Evolutionary conservation across 1,140 invertebrate species (phyloP), one percentile per base, ranked within the genome.

Genomic region (Euglossa dilemma): DNA sequence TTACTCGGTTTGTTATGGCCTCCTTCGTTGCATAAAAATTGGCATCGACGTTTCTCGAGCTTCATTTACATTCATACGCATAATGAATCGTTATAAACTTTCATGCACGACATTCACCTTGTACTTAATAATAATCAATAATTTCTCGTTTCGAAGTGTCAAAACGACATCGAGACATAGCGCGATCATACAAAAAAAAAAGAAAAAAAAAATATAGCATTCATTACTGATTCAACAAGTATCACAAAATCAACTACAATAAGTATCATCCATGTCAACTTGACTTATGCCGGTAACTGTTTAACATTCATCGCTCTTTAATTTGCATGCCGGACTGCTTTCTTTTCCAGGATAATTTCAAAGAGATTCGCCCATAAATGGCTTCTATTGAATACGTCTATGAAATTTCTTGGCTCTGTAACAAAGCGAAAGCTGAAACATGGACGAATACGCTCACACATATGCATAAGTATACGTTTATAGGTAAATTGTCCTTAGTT

Each of bases 1-100:
- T 50, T 23, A 63, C 52, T 70, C 23, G 8, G 9, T 54, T 80
- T 72, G n/a, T 52, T 81, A 81, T 81, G 79, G 79, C 79, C 72
- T 75, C 28, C 47, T 63, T 64, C 57, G 28, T 63, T 73, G 3
- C 20, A 52, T 47, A 43, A 71, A n/a, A n/a, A 56, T 79, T 59
- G 23, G 23, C 20, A 71, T 73, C 28, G 23, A 23, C 56, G 23
- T 45, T 56, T 6, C 7, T n/a, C 20, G 11, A 67, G 23, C 54
- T 28, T 50, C 18, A 47, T 72, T 71, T 56, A 11, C 59, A 36
- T 25, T 43, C 63, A 54, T 45, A 50, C 59, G 69, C 63, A 73
- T 20, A 25, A 64, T 45, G 8, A 36, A 63, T n/a, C 45, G 23
- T 63, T 61, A 25, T 43, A 36, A 50, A 74, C 47, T 43, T 52